phyloP scores from a whole-genome alignment of 2,797 vertebrate species.

The Pyrocephalus nanus region DNA sequence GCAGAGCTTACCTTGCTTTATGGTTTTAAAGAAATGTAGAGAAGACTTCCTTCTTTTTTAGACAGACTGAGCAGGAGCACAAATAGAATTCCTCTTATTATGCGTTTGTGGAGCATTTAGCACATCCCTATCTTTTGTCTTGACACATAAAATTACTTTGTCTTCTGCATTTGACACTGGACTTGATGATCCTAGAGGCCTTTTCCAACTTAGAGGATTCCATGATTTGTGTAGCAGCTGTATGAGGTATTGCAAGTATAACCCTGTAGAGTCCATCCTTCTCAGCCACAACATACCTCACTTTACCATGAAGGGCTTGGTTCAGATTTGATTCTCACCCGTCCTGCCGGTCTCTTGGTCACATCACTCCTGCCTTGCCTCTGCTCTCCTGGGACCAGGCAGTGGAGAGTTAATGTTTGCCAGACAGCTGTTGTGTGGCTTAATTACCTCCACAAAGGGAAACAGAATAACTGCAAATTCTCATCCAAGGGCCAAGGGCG shows the following conservation, averaged over 20 bases:
- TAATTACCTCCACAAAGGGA: slow-evolving; percentile 23
- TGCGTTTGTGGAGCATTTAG: neutral
- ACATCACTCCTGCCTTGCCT: neutral
- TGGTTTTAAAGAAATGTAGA: neutral
- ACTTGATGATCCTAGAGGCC: neutral
- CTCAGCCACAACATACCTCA: neutral
- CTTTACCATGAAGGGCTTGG: neutral
- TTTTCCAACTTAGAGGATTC: neutral
- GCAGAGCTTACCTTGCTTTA: neutral
- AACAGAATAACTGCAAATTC: slow-evolving; percentile 28
- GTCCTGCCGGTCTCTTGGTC: neutral
- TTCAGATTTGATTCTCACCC: neutral
- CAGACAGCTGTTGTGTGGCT: slow-evolving; percentile 17
- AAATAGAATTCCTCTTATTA: neutral
- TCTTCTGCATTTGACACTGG: neutral
- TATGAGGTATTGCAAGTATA: neutral
- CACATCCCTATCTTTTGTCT: neutral
- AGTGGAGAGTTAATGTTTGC: neutral
- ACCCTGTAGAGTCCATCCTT: rapidly evolving
- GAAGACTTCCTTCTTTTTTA: neutral
- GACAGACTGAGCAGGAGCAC: rapidly evolving
- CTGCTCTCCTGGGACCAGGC: slow-evolving; percentile 11
- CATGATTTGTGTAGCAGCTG: neutral
- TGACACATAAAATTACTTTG: neutral
- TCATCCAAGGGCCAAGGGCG: neutral